Conservation (phyloP, 2,888 invertebrate species). For the Drosophila quasianomalipes region DNA sequence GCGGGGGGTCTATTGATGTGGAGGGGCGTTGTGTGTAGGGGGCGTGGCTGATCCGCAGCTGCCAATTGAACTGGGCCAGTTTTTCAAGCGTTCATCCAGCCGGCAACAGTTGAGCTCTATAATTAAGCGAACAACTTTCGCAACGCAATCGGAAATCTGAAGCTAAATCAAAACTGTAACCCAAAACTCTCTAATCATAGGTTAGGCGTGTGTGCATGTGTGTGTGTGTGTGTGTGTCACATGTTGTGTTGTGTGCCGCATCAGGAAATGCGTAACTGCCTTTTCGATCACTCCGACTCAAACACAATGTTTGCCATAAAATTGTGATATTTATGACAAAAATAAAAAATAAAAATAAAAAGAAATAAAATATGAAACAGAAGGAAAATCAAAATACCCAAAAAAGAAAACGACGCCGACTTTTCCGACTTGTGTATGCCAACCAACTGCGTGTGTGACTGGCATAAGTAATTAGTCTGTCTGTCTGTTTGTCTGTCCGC, state of each 20-base stretch:
- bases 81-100: constrained; percentile 1
- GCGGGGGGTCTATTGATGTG: background rate
- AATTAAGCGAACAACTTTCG: constrained; percentile 56
- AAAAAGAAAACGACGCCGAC: constrained; percentile 20
- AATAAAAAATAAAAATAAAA: constrained; percentile 3
- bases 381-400: background rate
- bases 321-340: constrained; percentile 56
- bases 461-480: constrained; percentile 72
- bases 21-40: background rate
- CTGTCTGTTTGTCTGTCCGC: background rate
- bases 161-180: constrained; percentile 25
- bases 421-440: constrained; percentile 9
- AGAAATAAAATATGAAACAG: constrained; percentile 28
- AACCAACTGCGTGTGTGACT: constrained; percentile 57
- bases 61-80: constrained; percentile 29
- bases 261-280: constrained; percentile 42
- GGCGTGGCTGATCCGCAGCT: constrained; percentile 58
- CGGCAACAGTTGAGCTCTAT: constrained; percentile 64
- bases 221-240: background rate
- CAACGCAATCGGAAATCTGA: constrained; percentile 11
- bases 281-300: constrained; percentile 40
- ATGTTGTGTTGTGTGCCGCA: background rate
- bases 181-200: constrained; percentile 41
- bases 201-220: constrained; percentile 3
- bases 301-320: constrained; percentile 42